Percentiles rank a stretch among this genome's conserved stretches.
Evolutionary conservation across 2,797 vertebrate species (phyloP).

Genomic region (Hipposideros larvatus): DNA sequence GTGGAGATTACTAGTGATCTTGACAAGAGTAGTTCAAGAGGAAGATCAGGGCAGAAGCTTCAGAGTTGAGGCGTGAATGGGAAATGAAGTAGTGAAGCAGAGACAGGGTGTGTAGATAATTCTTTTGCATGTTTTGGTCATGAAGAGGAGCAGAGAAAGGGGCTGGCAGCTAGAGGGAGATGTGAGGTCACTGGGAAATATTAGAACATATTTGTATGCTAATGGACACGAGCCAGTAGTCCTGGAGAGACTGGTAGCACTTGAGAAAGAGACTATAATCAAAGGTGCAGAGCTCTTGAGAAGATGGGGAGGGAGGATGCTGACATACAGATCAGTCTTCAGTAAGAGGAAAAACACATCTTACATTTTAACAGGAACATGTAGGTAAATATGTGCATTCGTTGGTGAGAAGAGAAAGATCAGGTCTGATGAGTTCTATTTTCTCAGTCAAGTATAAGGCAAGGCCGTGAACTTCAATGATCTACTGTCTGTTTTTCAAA

Average conservation of each 20-base stretch:
- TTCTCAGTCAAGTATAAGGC: constrained; percentile 47
- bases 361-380: constrained; percentile 54
- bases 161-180: background rate
- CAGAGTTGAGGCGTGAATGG: background rate
- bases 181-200: background rate
- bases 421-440: background rate
- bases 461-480: background rate
- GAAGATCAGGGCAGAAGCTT: constrained; percentile 21
- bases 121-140: constrained; percentile 3
- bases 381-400: background rate
- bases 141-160: background rate
- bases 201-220: background rate
- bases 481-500: constrained; percentile 2
- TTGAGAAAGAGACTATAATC: background rate
- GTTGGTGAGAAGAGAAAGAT: constrained; percentile 15
- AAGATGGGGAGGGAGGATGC: background rate
- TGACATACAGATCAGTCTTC: background rate
- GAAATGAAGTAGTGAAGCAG: constrained; percentile 2
- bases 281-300: background rate
- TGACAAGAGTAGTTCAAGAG: background rate
- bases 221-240: background rate
- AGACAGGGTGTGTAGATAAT: background rate
- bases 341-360: constrained; percentile 6
- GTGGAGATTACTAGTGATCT: background rate
- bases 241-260: background rate